Evolutionary conservation across 2,797 vertebrate species (phyloP).

Genomic region (Borostomias antarcticus): DNA sequence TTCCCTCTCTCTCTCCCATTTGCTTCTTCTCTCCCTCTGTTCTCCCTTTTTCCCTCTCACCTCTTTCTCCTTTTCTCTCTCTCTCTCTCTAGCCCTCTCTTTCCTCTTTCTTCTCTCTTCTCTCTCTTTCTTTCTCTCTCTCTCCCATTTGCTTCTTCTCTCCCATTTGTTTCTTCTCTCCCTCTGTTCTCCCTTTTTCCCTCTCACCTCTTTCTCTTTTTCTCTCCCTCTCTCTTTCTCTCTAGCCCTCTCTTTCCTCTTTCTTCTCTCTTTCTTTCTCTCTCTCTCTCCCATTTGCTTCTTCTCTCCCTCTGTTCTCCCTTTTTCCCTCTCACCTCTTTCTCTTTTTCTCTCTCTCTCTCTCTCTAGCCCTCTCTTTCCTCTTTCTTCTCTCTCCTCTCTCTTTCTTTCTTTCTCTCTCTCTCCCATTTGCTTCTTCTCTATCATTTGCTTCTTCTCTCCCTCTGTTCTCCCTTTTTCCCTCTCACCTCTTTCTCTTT

Average conservation of each 20-base stretch:
- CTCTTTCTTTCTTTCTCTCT: too few relatives aligned
- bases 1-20: too few relatives aligned
- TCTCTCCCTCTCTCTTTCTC: too few relatives aligned
- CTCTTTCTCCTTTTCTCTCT: slow-evolving; percentile 9
- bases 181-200: slow-evolving; percentile 22
- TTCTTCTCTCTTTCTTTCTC: too few relatives aligned
- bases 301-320: not conserved
- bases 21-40: too few relatives aligned
- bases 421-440: slow-evolving; percentile 3
- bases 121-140: too few relatives aligned
- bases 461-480: slow-evolving; percentile 5
- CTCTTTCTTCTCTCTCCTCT: not conserved
- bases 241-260: too few relatives aligned
- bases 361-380: slow-evolving; percentile 25
- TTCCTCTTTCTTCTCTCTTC: too few relatives aligned
- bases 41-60: slow-evolving; percentile 7
- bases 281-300: too few relatives aligned
- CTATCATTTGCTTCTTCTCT: not conserved
- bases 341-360: slow-evolving; percentile 5
- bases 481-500: slow-evolving; percentile 6
- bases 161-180: not conserved
- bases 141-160: too few relatives aligned
- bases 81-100: too few relatives aligned
- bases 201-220: not conserved
- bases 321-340: slow-evolving; percentile 2